Base-by-base conservation (phyloP, 2,888 invertebrate genomes). In the Eristalinus sepulchralis region DNA sequence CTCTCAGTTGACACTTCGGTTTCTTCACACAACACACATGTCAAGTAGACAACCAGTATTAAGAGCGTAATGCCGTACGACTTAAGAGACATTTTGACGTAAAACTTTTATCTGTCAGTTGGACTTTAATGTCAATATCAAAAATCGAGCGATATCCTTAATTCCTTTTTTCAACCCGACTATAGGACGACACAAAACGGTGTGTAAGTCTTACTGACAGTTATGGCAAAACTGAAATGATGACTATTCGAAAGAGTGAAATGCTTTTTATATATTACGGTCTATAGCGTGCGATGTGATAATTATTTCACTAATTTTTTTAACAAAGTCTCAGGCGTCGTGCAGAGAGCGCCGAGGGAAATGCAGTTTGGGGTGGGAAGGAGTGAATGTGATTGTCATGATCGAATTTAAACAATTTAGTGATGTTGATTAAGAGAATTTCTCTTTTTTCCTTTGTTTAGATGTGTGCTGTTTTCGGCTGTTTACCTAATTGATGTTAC, bases 281-380 rank as follows among this genome's bases (percentile, higher is more conserved):
- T 39, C 64, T 70, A 70, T 55, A 34, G 59, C 47, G 59, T 68
- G 9, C 10, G 73, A 86, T 22, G 83, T 86, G 86, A 75, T 86
- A 86, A 86, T 83, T 79, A 53, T 75, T 83, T 83, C 11, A 83
- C 83, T 86, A 83, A 86, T 86, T 86, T 78, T 57, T 75, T 39
- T 67, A 75, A 60, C 59, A 66, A 86, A 85, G 72, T 47, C 47
- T 33, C 24, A 73, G 53, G 22, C 64, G 66, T 79, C 62, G 17
- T 76, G 27, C 24, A 27, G 57, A 57, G 13, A 57, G 10, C 24
- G 22, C 24, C 5, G 57, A 57, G 57, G 55, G 33, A 76, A 84
- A 62, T 71, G 70, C 68, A 77, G 20, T 72, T 62, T 72, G 60
- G 67, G 63, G 68, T 24, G 22, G 77, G 59, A 66, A 57, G 57